Conservation (phyloP, 2,113 vertebrate species). For the Furnarius figulus region DNA sequence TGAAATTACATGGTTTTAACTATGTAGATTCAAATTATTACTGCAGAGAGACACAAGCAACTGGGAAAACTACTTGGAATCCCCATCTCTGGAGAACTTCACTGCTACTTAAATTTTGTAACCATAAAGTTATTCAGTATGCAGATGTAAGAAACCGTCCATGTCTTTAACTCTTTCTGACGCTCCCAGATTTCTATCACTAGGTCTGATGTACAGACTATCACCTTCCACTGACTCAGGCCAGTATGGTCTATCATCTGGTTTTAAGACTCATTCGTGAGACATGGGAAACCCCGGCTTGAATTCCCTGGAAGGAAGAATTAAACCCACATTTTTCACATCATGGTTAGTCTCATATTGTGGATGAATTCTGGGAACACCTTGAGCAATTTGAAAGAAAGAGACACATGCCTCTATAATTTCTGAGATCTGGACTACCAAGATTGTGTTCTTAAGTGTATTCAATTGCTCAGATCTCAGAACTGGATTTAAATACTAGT, state of each 20-base stretch:
- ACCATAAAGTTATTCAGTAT: not conserved
- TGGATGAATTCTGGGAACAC: not conserved
- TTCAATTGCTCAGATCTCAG: not conserved
- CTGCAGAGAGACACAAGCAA: not conserved
- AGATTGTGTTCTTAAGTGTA: not conserved
- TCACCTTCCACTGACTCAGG: not conserved
- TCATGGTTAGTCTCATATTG: not conserved
- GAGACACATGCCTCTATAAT: not conserved
- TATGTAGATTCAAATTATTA: not conserved
- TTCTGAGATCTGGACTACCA: not conserved
- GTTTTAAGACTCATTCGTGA: not conserved
- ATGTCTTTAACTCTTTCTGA: not conserved
- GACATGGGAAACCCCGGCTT: not conserved
- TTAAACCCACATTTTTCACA: not conserved
- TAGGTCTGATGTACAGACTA: not conserved
- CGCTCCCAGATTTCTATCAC: not conserved
- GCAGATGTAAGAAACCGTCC: not conserved
- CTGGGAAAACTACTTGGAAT: not conserved
- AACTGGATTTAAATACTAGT: not conserved
- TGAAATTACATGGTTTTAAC: not conserved
- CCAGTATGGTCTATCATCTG: not conserved
- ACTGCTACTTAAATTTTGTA: not conserved
- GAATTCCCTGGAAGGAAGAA: not conserved
- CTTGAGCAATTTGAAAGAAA: not conserved
- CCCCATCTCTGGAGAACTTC: not conserved